These are phyloP conservation scores for Ooceraea biroi DNA, from an alignment of 1,140 invertebrate genomes.

Conservation along the genomic window DNA sequence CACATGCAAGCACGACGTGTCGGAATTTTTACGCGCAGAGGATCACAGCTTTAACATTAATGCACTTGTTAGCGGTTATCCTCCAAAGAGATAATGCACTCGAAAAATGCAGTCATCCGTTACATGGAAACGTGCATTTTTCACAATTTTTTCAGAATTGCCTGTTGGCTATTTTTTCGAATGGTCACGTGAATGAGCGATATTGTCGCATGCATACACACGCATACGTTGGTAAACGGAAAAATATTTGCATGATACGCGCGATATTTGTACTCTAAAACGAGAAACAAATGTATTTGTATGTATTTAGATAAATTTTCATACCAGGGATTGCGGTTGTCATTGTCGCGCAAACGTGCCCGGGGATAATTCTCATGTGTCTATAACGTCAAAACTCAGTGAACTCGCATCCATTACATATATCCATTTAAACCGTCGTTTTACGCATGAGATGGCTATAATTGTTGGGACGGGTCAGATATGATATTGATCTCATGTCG, in stretches of 20 bases:
- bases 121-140: not conserved
- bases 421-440: not conserved
- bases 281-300: not conserved
- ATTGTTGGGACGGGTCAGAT: slow-evolving; percentile 23
- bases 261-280: not conserved
- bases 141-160: not conserved
- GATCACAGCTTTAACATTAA: not conserved
- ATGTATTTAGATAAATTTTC: slow-evolving; percentile 18
- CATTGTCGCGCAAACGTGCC: not conserved
- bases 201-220: too few species aligned
- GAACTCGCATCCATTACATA: slow-evolving; percentile 2
- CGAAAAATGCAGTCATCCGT: not conserved
- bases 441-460: not conserved
- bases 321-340: not conserved
- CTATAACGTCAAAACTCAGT: not conserved
- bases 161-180: not conserved
- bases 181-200: not conserved
- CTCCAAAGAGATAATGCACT: not conserved
- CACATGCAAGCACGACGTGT: not conserved
- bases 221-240: not conserved
- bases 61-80: slow-evolving; percentile 2
- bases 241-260: not conserved
- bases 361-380: not conserved
- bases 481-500: slow-evolving; percentile 15
- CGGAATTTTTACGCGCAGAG: slow-evolving; percentile 13